Evolutionary conservation across 2,888 invertebrate species (phyloP).

Genomic region (Reticulitermes lucifugus): DNA sequence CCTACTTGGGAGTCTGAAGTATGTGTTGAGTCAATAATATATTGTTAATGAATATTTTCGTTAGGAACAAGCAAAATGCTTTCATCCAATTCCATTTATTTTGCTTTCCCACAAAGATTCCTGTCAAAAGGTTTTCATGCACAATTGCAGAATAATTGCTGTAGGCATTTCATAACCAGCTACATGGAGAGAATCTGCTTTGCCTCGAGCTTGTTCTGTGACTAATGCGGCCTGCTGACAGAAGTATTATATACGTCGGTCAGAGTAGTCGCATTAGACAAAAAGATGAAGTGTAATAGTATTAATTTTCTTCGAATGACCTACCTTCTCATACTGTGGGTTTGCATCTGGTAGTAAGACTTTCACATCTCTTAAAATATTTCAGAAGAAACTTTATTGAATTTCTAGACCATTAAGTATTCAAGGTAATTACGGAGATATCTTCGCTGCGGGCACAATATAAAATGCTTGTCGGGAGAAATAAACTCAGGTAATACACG

Average conservation of each 20-base stretch:
- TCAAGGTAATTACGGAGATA: not conserved
- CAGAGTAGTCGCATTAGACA: not conserved
- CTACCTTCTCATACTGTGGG: not conserved
- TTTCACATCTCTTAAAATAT: not conserved
- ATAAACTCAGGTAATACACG: not conserved
- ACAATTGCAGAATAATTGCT: constrained; percentile 10
- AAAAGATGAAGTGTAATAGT: not conserved
- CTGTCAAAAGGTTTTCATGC: not conserved
- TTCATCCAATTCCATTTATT: not conserved
- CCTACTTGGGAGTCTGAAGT: not conserved
- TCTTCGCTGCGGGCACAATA: not conserved
- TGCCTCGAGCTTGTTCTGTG: not conserved
- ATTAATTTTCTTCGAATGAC: not conserved
- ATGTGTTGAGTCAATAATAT: too few species aligned
- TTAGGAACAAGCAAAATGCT: not conserved
- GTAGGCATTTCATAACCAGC: too few species aligned
- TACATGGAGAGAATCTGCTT: not conserved
- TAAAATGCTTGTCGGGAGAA: not conserved
- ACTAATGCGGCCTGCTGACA: not conserved
- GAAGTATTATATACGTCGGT: not conserved
- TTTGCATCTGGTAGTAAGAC: not conserved
- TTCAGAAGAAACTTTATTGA: not conserved
- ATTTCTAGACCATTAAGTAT: not conserved
- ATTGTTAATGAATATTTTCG: not conserved
- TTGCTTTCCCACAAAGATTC: not conserved